A percentile compares a stretch with the other conserved stretches of the same genome.
Conservation (phyloP, 2,113 vertebrate species). For the Nannobrachium achirus region DNA sequence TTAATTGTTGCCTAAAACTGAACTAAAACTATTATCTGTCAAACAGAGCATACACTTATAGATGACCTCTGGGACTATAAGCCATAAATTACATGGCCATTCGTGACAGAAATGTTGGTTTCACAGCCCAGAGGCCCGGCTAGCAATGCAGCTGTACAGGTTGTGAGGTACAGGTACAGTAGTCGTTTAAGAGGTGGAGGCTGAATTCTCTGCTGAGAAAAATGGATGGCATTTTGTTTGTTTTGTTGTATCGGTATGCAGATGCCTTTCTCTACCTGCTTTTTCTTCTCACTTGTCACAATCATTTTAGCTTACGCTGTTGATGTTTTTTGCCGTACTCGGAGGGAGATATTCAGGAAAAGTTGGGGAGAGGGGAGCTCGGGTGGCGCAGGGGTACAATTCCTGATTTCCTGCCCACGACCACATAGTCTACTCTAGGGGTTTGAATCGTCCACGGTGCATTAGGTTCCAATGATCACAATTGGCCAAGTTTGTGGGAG, state of each 20-base stretch:
- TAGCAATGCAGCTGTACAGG: slow-evolving; percentile 34
- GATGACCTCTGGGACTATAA: not conserved
- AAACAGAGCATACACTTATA: not conserved
- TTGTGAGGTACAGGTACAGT: slow-evolving; percentile 18
- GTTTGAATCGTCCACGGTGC: too few species aligned
- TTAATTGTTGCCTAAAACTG: too few species aligned
- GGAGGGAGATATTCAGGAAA: too few species aligned
- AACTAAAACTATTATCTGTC: not conserved
- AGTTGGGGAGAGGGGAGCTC: too few species aligned
- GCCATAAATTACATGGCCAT: not conserved
- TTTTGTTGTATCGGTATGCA: not conserved
- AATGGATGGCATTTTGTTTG: not conserved
- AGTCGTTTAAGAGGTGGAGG: slow-evolving; percentile 14
- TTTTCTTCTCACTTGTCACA: not conserved
- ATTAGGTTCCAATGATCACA: too few species aligned
- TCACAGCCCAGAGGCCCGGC: slow-evolving; percentile 5
- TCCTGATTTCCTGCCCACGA: too few species aligned
- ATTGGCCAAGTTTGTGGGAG: too few species aligned
- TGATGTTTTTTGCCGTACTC: too few species aligned
- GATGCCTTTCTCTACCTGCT: not conserved
- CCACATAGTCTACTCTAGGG: too few species aligned
- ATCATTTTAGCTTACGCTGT: too few species aligned
- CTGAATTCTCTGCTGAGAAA: slow-evolving; percentile 5
- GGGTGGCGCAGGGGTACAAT: too few species aligned
- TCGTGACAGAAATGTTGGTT: not conserved